A percentile compares a stretch with the other conserved stretches of the same genome.
These are phyloP conservation scores for Epinephelus moara DNA, from an alignment of 2,113 vertebrate genomes.

Conservation along the genomic window DNA sequence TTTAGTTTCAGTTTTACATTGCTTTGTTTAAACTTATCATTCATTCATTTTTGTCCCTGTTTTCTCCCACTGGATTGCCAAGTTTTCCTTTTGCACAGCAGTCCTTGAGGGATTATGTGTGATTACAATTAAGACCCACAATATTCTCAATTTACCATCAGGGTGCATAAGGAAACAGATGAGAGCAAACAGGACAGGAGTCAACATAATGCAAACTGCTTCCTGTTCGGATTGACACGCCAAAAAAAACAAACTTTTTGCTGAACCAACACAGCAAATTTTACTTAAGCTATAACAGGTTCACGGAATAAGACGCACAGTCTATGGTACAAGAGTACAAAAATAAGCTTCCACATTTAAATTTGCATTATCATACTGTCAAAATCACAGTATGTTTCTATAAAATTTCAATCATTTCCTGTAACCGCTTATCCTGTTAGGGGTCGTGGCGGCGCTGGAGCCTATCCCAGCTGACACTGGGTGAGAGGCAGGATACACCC, in stretches of 20 bases:
- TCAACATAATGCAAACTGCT: not conserved
- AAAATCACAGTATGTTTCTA: too few species aligned
- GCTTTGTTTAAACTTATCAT: not conserved
- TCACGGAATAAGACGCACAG: too few species aligned
- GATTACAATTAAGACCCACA: constrained; percentile 1
- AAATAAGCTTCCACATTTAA: not conserved
- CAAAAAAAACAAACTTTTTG: not conserved
- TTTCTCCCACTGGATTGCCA: not conserved
- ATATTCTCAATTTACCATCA: not conserved
- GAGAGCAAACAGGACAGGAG: constrained; percentile 3
- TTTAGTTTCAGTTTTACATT: not conserved
- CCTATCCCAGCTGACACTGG: too few species aligned
- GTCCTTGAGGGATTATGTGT: not conserved
- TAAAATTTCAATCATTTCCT: too few species aligned
- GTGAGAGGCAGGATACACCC: too few species aligned
- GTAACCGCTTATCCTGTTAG: too few species aligned
- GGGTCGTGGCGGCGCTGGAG: too few species aligned
- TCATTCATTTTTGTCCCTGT: not conserved
- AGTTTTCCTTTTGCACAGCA: not conserved
- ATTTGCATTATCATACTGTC: not conserved
- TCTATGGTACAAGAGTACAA: too few species aligned
- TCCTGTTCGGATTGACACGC: not conserved
- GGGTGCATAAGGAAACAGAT: not conserved
- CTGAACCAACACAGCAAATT: not conserved
- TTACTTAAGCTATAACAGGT: not conserved